Conservation (phyloP, 1,140 invertebrate species). For the Saccostrea echinata region DNA sequence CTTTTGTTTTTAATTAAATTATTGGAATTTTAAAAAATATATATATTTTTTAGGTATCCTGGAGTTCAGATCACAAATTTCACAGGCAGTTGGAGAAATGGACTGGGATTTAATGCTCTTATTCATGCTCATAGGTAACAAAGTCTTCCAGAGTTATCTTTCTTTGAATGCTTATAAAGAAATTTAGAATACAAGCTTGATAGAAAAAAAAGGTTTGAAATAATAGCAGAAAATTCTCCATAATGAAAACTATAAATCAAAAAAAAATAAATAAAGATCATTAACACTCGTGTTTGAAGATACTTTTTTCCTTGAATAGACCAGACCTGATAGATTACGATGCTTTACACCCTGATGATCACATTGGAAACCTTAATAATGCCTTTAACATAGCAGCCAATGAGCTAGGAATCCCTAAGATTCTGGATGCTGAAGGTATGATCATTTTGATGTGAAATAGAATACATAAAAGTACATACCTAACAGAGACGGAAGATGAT, state of each 20-base stretch:
- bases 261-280: too few species aligned
- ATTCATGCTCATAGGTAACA: slow-evolving; percentile 87
- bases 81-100: slow-evolving; percentile 97
- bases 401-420: slow-evolving; percentile 93
- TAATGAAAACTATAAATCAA: too few species aligned
- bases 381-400: slow-evolving; percentile 95
- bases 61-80: slow-evolving; percentile 96
- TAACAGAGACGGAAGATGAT: too few species aligned
- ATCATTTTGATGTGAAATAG: neutral
- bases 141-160: slow-evolving; percentile 26
- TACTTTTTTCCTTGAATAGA: slow-evolving; percentile 83
- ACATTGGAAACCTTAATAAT: slow-evolving; percentile 89
- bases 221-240: neutral
- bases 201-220: neutral
- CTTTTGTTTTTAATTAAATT: too few species aligned
- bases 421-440: slow-evolving; percentile 92
- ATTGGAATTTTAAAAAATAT: neutral
- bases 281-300: too few species aligned
- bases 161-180: neutral
- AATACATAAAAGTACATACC: neutral
- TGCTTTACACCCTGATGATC: slow-evolving; percentile 70
- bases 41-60: slow-evolving; percentile 85
- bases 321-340: slow-evolving; percentile 93
- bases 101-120: slow-evolving; percentile 96
- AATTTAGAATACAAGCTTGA: neutral